Conservation (phyloP, 2,888 invertebrate species). For the Eurois occulta region DNA sequence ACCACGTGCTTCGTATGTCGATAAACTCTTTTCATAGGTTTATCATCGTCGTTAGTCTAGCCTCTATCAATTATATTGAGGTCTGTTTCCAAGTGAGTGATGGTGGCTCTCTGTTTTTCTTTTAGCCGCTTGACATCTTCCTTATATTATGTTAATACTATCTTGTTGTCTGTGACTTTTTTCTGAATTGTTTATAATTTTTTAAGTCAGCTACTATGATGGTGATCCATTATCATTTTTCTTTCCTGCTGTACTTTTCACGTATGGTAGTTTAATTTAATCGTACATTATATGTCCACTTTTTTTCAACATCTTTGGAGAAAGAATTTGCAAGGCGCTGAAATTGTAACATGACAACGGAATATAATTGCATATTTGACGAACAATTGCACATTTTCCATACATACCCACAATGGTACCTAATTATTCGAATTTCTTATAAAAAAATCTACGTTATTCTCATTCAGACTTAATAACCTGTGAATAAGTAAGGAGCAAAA, state of each 20-base stretch:
- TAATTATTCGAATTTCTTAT: conserved; percentile 41
- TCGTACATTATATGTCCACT: not conserved
- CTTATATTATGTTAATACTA: no score
- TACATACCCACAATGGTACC: conserved; percentile 16
- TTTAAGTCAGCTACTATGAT: not conserved
- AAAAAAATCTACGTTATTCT: conserved; percentile 23
- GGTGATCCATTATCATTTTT: not conserved
- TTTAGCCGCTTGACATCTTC: not conserved
- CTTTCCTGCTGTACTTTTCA: not conserved
- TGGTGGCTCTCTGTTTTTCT: not conserved
- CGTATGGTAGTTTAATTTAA: not conserved
- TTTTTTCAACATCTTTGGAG: not conserved
- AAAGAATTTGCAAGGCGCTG: not conserved
- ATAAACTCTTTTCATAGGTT: conserved; percentile 49
- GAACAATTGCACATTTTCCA: conserved; percentile 29
- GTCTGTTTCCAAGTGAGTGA: not conserved
- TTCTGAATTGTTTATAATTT: not conserved
- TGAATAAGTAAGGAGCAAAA: conserved; percentile 46
- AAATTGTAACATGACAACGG: not conserved
- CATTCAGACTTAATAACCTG: conserved; percentile 52
- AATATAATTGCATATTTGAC: conserved; percentile 21
- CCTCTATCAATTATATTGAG: not conserved
- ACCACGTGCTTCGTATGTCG: conserved; percentile 64
- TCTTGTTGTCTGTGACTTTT: not conserved
- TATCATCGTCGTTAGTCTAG: conserved; percentile 5